These are phyloP conservation scores for Heliconius aoede DNA, from an alignment of 2,888 invertebrate species.

Conservation along the genomic window DNA sequence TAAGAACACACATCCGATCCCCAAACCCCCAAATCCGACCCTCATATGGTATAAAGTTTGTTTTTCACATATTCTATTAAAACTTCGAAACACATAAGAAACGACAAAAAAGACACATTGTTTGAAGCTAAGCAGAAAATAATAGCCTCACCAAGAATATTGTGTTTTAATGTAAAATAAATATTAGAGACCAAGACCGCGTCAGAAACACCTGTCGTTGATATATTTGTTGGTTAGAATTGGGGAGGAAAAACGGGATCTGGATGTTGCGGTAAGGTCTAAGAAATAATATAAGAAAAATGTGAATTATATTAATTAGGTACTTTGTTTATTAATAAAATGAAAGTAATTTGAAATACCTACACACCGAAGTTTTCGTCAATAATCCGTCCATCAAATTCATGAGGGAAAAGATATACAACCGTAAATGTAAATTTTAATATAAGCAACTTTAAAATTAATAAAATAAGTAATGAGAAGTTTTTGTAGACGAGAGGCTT, in stretches of 20 bases:
- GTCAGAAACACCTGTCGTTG: constrained; percentile 66
- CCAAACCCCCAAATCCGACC: too few relatives aligned
- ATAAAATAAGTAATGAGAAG: too few relatives aligned
- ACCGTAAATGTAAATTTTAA: too few relatives aligned
- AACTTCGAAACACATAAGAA: background rate
- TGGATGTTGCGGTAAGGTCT: constrained; percentile 17
- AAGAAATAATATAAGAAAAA: too few relatives aligned
- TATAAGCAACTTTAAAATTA: too few relatives aligned
- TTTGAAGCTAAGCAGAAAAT: background rate
- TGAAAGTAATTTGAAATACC: background rate
- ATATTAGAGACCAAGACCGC: constrained; percentile 40
- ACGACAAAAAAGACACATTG: background rate
- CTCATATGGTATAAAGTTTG: background rate
- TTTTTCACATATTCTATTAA: background rate
- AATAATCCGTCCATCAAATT: too few relatives aligned
- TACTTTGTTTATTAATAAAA: background rate
- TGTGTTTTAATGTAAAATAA: constrained; percentile 32
- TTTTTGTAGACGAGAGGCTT: background rate
- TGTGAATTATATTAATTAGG: too few relatives aligned
- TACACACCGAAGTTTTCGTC: too few relatives aligned
- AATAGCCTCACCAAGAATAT: background rate
- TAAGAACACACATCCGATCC: too few relatives aligned
- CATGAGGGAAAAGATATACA: too few relatives aligned
- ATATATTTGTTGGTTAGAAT: constrained; percentile 70
- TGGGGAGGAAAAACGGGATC: constrained; percentile 55